Conservation (phyloP, 2,113 vertebrate genomes). For the Misgurnus mizolepis region DNA sequence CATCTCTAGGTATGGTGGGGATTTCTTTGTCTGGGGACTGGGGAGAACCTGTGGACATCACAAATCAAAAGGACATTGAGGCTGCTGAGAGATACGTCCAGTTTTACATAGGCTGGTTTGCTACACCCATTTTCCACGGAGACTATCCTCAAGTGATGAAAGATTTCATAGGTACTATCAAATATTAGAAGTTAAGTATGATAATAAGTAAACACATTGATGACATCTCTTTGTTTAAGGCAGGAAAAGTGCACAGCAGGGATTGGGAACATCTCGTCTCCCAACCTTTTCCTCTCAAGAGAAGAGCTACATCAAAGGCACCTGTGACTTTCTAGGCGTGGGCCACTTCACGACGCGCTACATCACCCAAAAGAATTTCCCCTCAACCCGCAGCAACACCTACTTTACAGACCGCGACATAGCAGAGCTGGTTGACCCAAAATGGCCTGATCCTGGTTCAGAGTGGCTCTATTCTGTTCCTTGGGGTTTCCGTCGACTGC, state of each 20-base stretch:
- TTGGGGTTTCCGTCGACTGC: slow-evolving; percentile 89
- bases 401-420: slow-evolving; percentile 85
- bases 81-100: slow-evolving; percentile 91
- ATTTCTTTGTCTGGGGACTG: slow-evolving; percentile 88
- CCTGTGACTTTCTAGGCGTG: slow-evolving; percentile 89
- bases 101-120: slow-evolving; percentile 94
- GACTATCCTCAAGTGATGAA: slow-evolving; percentile 97
- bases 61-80: slow-evolving; percentile 81
- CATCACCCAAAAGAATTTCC: slow-evolving; percentile 80
- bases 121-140: slow-evolving; percentile 89
- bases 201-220: not conserved
- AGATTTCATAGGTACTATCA: slow-evolving; percentile 81
- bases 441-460: slow-evolving; percentile 85
- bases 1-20: slow-evolving; percentile 82
- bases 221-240: slow-evolving; percentile 67
- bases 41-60: slow-evolving; percentile 90
- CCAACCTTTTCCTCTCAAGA: slow-evolving; percentile 88
- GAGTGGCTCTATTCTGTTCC: slow-evolving; percentile 87
- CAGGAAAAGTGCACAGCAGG: slow-evolving; percentile 85
- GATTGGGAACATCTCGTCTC: slow-evolving; percentile 81
- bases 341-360: slow-evolving; percentile 90
- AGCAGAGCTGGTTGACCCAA: slow-evolving; percentile 86
- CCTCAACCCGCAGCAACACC: slow-evolving; percentile 71
- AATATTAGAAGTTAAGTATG: not conserved
- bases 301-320: slow-evolving; percentile 89